phyloP scores from a whole-genome alignment of 2,113 vertebrate genomes.

The Hyaena hyaena region DNA sequence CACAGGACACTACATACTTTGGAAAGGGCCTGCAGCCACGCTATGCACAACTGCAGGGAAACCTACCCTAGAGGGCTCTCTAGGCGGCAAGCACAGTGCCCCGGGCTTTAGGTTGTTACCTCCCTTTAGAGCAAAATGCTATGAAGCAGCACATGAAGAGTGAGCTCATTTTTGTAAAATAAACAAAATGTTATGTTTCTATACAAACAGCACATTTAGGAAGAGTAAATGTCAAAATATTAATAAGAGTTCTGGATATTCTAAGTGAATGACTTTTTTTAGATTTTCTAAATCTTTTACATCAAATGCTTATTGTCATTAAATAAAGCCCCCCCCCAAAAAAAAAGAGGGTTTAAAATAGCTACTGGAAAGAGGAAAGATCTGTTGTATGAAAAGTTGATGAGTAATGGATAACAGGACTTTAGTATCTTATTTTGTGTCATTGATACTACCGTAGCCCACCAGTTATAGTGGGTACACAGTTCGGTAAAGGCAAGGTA shows the following conservation, averaged over 20 bases:
- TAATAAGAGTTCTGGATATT: not conserved
- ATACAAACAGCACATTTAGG: not conserved
- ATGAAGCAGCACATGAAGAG: not conserved
- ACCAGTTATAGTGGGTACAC: not conserved
- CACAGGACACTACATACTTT: not conserved
- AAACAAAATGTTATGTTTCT: not conserved
- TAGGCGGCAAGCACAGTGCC: not conserved
- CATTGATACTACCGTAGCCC: not conserved
- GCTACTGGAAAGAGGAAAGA: slow-evolving; percentile 36
- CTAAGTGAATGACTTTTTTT: slow-evolving; percentile 9
- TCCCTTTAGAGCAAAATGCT: not conserved
- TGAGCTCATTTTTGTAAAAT: not conserved
- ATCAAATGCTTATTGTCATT: not conserved
- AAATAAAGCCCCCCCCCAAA: too few species aligned
- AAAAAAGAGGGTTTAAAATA: not conserved
- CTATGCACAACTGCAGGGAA: not conserved
- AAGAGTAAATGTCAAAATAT: not conserved
- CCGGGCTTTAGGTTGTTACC: not conserved
- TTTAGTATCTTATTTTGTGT: not conserved
- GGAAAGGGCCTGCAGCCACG: not conserved
- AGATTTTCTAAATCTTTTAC: slow-evolving; percentile 5
- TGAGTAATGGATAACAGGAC: not conserved
- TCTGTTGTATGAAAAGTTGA: not conserved
- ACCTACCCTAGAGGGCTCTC: not conserved
- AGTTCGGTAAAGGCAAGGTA: not conserved